phyloP scores from a whole-genome alignment of 2,888 invertebrate species.

The Cheilosia impressa region DNA sequence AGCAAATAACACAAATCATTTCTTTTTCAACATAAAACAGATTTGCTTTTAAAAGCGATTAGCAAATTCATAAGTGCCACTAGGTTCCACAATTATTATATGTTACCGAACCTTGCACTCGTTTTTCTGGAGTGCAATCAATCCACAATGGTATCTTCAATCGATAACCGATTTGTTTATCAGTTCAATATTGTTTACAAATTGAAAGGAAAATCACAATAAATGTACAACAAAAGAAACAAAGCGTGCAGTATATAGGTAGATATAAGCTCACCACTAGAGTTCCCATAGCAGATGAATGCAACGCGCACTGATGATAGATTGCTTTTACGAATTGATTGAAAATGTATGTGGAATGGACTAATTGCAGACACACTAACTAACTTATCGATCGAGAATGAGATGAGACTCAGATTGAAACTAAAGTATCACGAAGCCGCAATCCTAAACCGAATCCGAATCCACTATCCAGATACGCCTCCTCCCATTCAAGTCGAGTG shows the following conservation, averaged over 20 bases:
- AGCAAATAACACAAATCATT: conserved; percentile 28
- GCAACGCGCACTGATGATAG: conserved; percentile 41
- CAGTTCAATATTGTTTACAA: conserved; percentile 44
- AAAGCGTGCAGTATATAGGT: neutral
- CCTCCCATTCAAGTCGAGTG: conserved; percentile 36
- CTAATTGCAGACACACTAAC: conserved; percentile 48
- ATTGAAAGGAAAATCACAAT: conserved; percentile 3
- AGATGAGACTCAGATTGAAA: conserved; percentile 41
- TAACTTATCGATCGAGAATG: conserved; percentile 35
- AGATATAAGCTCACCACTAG: conserved; percentile 59
- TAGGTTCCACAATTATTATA: conserved; percentile 18
- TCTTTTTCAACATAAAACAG: no score
- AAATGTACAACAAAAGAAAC: conserved; percentile 14
- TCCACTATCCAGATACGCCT: conserved; percentile 16
- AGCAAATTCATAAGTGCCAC: conserved; percentile 5
- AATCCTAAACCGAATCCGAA: conserved; percentile 2
- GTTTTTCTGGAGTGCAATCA: conserved; percentile 6
- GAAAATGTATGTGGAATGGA: conserved; percentile 5
- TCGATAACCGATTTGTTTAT: conserved; percentile 47
- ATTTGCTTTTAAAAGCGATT: conserved; percentile 31
- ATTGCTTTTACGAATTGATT: conserved; percentile 31
- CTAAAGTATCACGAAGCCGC: conserved; percentile 22
- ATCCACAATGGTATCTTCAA: conserved; percentile 25
- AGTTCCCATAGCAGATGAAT: conserved; percentile 63
- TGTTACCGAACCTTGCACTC: conserved; percentile 28